A percentile compares a stretch with the other conserved stretches of the same genome.
These are phyloP conservation scores for Gortyna flavago DNA, from an alignment of 2,888 invertebrate species.

Conservation along the genomic window DNA sequence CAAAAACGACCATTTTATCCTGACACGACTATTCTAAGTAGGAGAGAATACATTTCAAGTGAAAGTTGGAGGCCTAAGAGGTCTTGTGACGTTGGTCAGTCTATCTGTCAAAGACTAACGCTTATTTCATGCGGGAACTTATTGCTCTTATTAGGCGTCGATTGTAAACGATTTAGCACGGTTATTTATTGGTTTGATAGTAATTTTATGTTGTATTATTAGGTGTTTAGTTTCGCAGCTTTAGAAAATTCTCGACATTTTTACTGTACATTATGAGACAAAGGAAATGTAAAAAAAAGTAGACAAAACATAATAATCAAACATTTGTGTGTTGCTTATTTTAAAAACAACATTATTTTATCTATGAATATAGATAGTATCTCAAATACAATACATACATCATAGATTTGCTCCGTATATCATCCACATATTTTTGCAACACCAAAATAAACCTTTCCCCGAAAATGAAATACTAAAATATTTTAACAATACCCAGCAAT, in stretches of 20 bases:
- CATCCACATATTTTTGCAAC: conserved; percentile 17
- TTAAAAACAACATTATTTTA: background rate
- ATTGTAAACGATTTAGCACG: conserved; percentile 77
- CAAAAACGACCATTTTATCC: conserved; percentile 76
- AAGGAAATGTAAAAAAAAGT: background rate
- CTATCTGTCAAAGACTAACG: conserved; percentile 81
- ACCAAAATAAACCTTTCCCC: conserved; percentile 38
- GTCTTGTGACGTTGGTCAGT: conserved; percentile 68
- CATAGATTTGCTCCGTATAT: conserved; percentile 23
- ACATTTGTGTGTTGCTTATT: background rate
- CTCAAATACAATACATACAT: conserved; percentile 16
- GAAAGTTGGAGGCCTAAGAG: conserved; percentile 57
- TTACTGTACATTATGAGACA: background rate
- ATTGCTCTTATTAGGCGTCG: conserved; percentile 82
- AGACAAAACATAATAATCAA: background rate
- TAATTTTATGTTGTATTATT: conserved; percentile 49
- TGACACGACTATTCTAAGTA: conserved; percentile 66
- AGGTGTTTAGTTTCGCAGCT: background rate
- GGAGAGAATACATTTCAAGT: conserved; percentile 46
- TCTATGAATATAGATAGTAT: background rate
- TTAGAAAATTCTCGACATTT: background rate
- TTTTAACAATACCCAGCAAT: conserved; percentile 49
- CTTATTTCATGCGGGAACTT: conserved; percentile 83
- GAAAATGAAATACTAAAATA: conserved; percentile 32
- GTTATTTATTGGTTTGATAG: conserved; percentile 73